Conservation (phyloP, 2,797 vertebrate species). For the Ispidina picta region DNA sequence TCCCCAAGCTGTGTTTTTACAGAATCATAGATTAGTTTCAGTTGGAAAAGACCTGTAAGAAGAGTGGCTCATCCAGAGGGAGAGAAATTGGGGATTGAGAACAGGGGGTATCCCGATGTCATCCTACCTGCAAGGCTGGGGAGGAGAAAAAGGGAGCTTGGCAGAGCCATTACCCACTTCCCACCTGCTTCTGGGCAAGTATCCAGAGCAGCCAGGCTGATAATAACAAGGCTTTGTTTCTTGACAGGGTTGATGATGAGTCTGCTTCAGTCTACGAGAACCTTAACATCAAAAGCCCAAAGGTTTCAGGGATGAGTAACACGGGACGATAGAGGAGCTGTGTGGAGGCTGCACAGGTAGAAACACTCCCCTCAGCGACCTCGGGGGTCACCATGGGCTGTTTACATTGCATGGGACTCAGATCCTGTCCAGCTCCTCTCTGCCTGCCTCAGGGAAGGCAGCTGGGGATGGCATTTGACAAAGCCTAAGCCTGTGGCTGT, state of each 20-base stretch:
- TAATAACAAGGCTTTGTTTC: background rate
- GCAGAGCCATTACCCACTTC: background rate
- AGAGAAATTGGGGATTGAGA: background rate
- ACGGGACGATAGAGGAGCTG: slow-evolving; percentile 82
- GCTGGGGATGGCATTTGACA: fast-evolving
- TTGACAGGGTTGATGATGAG: slow-evolving; percentile 82
- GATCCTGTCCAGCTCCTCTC: background rate
- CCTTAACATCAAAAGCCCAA: slow-evolving; percentile 87
- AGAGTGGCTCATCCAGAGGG: background rate
- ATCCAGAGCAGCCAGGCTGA: background rate
- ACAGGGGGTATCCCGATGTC: fast-evolving
- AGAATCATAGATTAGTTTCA: background rate
- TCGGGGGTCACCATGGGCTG: background rate
- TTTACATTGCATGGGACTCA: fast-evolving
- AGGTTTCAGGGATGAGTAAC: slow-evolving; percentile 81
- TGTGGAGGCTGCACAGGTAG: background rate
- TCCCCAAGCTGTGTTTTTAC: background rate
- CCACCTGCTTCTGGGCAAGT: background rate
- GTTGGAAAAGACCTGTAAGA: background rate
- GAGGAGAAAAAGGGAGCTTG: background rate
- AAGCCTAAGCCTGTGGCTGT: background rate
- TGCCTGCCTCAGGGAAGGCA: background rate
- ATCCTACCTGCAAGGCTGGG: background rate
- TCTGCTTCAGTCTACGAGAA: slow-evolving; percentile 89
- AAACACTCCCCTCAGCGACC: background rate